Percentiles rank a stretch among this genome's conserved stretches.
Evolutionary conservation across 2,888 invertebrate species (phyloP).

Genomic region (Nemoura dubitans): DNA sequence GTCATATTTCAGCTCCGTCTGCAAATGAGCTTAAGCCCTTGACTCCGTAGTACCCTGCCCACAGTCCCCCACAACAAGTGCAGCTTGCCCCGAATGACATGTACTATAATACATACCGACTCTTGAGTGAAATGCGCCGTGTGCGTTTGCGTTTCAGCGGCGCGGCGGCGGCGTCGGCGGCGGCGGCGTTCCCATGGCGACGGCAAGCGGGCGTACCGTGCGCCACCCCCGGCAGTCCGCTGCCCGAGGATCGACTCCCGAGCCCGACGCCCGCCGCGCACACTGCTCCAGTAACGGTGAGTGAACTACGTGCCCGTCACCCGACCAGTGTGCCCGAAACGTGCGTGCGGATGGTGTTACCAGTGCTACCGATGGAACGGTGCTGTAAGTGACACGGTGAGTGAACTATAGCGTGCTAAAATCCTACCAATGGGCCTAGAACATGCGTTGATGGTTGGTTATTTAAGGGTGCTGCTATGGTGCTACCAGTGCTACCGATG

Average conservation of each 20-base stretch:
- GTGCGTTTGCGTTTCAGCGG: background rate
- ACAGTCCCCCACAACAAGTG: no score
- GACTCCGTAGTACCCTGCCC: no score
- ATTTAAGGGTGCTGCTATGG: no score
- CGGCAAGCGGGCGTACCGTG: slow-evolving; percentile 50
- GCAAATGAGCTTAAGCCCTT: no score
- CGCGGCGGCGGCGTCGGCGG: slow-evolving; percentile 43
- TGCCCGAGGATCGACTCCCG: slow-evolving; percentile 51
- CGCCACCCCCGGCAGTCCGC: slow-evolving; percentile 52
- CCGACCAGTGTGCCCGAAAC: no score
- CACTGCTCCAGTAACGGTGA: slow-evolving; percentile 55
- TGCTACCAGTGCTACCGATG: no score
- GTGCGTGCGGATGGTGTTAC: slow-evolving; percentile 57
- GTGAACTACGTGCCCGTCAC: slow-evolving; percentile 49
- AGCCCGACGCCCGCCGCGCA: slow-evolving; percentile 50
- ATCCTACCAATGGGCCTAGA: no score
- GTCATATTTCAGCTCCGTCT: no score
- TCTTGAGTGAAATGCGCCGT: background rate
- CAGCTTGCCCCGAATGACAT: no score
- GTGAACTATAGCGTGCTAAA: no score
- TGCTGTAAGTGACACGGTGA: slow-evolving; percentile 57
- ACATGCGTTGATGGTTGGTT: no score
- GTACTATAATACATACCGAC: background rate
- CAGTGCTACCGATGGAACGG: slow-evolving; percentile 52
- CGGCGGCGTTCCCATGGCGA: slow-evolving; percentile 52